Conservation (phyloP, 2,113 vertebrate species). For the Suncus etruscus region DNA sequence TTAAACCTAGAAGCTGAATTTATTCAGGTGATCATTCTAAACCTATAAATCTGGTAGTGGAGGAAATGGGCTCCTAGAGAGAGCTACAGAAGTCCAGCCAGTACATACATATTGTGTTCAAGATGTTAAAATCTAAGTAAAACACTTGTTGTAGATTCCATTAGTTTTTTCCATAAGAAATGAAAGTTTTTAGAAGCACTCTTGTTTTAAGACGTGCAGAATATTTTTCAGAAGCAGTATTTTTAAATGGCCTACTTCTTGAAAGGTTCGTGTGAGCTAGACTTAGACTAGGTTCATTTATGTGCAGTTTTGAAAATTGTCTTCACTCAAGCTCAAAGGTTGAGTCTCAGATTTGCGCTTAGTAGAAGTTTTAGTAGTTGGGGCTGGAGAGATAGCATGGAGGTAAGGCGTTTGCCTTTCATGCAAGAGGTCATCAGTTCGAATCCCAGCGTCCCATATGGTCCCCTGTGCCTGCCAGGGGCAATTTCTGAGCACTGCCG, state of each 20-base stretch:
- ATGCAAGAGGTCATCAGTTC: too few species aligned
- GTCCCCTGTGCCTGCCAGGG: too few species aligned
- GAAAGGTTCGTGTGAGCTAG: neutral
- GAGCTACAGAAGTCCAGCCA: neutral
- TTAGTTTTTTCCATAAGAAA: neutral
- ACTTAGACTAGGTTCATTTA: neutral
- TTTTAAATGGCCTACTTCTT: conserved; percentile 17
- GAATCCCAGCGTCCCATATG: too few species aligned
- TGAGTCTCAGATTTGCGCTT: neutral
- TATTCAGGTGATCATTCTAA: conserved; percentile 11
- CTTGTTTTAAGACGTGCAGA: neutral
- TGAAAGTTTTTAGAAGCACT: neutral
- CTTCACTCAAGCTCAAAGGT: neutral
- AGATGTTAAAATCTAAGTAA: neutral
- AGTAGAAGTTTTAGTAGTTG: neutral
- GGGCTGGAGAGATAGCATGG: neutral
- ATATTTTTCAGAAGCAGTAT: neutral
- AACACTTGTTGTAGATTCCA: neutral
- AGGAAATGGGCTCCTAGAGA: neutral
- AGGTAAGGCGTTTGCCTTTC: too few species aligned
- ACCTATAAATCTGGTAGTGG: neutral
- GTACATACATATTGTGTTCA: neutral
- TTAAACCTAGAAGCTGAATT: conserved; percentile 25
- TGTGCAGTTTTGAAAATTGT: conserved; percentile 11
- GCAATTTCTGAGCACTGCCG: too few species aligned